Conservation (phyloP, 2,797 vertebrate species). For the Mus spretus region DNA sequence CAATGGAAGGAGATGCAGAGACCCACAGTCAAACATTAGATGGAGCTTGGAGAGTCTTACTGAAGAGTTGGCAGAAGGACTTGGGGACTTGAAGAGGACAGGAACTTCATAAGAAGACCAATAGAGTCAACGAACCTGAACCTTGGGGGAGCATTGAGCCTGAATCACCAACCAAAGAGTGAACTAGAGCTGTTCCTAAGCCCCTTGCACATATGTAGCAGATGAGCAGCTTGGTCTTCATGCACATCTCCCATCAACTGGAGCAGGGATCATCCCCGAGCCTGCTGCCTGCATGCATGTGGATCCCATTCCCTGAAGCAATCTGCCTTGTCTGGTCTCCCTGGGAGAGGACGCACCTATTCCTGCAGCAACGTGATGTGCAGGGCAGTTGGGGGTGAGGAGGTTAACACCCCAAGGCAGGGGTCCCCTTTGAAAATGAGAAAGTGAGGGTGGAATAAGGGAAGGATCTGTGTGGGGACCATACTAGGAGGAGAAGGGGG, state of each 20-base stretch:
- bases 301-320: background rate
- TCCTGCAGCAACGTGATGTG: background rate
- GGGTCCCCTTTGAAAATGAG: fast-evolving
- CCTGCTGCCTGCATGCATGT: background rate
- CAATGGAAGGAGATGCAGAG: background rate
- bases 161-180: background rate
- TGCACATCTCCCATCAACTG: background rate
- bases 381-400: background rate
- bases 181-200: background rate
- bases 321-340: background rate
- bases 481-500: background rate
- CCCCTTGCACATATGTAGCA: background rate
- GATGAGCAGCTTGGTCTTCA: background rate
- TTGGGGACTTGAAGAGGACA: background rate
- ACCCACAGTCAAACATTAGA: background rate
- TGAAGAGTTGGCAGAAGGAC: background rate
- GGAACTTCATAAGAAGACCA: background rate
- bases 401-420: background rate
- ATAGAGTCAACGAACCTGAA: background rate
- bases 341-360: background rate
- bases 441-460: background rate
- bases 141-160: background rate
- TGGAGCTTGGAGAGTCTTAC: background rate
- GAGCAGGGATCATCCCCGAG: background rate
- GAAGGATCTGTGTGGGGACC: background rate